Evolutionary conservation across 1,140 invertebrate species (phyloP).

Genomic region (Mycetomoellerius zeteki): DNA sequence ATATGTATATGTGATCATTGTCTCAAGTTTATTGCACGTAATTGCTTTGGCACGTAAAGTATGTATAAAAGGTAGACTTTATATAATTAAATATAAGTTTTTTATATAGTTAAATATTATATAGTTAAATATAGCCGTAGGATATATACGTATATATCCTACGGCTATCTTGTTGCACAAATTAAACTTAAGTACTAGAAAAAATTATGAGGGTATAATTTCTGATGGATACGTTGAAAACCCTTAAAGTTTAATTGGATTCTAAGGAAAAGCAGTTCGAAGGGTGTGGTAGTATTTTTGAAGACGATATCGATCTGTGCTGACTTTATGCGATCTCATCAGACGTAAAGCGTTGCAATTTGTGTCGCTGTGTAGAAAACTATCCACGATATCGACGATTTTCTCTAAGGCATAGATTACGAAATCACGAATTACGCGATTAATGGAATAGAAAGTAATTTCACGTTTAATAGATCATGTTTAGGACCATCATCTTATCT

Average conservation of each 20-base stretch:
- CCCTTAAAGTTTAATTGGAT: slow-evolving; percentile 71
- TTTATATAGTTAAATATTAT: too few species aligned
- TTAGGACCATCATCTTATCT: neutral
- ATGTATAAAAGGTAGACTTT: too few species aligned
- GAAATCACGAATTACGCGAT: slow-evolving; percentile 26
- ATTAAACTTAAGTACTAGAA: slow-evolving; percentile 46
- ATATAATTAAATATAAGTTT: too few species aligned
- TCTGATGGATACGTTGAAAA: slow-evolving; percentile 59
- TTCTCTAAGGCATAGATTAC: neutral
- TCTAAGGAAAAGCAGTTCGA: slow-evolving; percentile 35
- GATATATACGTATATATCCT: neutral
- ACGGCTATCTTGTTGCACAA: neutral
- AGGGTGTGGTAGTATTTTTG: slow-evolving; percentile 17
- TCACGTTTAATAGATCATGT: slow-evolving; percentile 9
- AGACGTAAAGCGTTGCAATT: slow-evolving; percentile 60
- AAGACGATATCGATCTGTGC: slow-evolving; percentile 55
- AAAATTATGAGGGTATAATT: slow-evolving; percentile 63
- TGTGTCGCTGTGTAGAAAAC: slow-evolving; percentile 6
- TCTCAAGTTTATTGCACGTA: neutral
- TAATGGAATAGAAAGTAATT: slow-evolving; percentile 14
- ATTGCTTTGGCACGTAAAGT: neutral
- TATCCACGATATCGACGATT: slow-evolving; percentile 29
- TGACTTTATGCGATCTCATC: slow-evolving; percentile 57
- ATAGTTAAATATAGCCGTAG: too few species aligned
- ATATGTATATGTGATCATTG: neutral